Evolutionary conservation across 2,113 vertebrate species (phyloP), one percentile per base, ranked within the genome.

Genomic region (Gila orcuttii): DNA sequence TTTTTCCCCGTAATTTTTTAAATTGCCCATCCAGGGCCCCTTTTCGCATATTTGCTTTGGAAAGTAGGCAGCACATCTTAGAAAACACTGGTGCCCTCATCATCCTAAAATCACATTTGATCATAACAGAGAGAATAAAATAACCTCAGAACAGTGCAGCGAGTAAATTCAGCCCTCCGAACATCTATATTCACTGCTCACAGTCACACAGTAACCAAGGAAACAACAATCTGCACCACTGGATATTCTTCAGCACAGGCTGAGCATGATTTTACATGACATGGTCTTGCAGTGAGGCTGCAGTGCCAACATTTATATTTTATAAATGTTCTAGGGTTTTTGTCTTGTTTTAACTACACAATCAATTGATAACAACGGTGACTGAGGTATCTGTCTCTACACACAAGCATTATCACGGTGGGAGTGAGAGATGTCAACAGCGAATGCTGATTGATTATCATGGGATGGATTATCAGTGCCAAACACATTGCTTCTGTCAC

Each of bases 131-230:
- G 21, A 82, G 39, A 33, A 84, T 15, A 52, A 62, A 33, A 12
- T 45, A 23, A 33, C 7, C 55, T 62, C 74, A 79, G 64, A 83
- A 9, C 11, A 39, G 25, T 8, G 1, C 42, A 64, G 74, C 11
- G 9, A 50, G 17, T 19, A 79, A 60, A 80, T 31, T 28, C 1
- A 59, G 25, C 47, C 13, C 45, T 62, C 23, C 0, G n/a, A 36
- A 50, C 59, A 80, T 59, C n/a, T 17, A 76, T 21, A 64, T 52
- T 69, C 83, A 88, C 81, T 73, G 76, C 79, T 88, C 88, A 88
- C 83, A 86, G 86, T n/a, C 73, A 74, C 76, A 28, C 39, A 1
- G 88, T 93, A 76, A 89, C 93, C 90, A 92, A 84, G 82, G 91
- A 86, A 92, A 93, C 92, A 80, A 5, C 55, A 31, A 28, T 52